Conservation (phyloP, 2,888 invertebrate genomes). For the Plagodis pulveraria region DNA sequence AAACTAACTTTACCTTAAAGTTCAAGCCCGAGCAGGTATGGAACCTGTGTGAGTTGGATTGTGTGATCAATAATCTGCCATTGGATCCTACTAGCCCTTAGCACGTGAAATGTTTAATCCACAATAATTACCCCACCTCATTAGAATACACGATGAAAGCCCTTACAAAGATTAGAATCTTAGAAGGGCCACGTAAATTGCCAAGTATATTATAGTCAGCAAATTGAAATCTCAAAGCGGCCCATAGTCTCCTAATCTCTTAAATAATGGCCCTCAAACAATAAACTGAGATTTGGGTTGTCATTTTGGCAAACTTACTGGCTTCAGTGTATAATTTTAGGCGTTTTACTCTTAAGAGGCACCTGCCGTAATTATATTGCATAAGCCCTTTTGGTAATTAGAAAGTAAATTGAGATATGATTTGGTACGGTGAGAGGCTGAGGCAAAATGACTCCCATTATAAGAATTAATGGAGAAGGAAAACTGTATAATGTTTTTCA, state of each 20-base stretch:
- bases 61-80: too few species aligned
- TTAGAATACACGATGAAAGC: slow-evolving; percentile 27
- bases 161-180: slow-evolving; percentile 34
- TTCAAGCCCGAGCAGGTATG: too few species aligned
- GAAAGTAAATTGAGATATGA: slow-evolving; percentile 15
- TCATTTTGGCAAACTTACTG: slow-evolving; percentile 61
- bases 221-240: slow-evolving; percentile 66
- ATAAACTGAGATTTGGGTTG: slow-evolving; percentile 71
- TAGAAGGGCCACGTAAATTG: slow-evolving; percentile 41
- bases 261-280: slow-evolving; percentile 71
- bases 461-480: not conserved
- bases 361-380: slow-evolving; percentile 20
- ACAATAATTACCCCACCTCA: slow-evolving; percentile 21
- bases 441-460: not conserved
- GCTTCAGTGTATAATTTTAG: slow-evolving; percentile 36
- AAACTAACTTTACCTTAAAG: too few species aligned
- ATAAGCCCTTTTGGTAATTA: slow-evolving; percentile 23
- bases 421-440: not conserved
- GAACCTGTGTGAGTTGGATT: too few species aligned
- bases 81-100: not conserved
- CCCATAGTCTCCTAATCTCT: slow-evolving; percentile 60
- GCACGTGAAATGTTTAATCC: slow-evolving; percentile 12
- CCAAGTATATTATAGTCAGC: slow-evolving; percentile 56
- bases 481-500: not conserved
- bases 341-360: slow-evolving; percentile 19